phyloP scores from a whole-genome alignment of 2,797 vertebrate species.

The Rhabdomys pumilio region DNA sequence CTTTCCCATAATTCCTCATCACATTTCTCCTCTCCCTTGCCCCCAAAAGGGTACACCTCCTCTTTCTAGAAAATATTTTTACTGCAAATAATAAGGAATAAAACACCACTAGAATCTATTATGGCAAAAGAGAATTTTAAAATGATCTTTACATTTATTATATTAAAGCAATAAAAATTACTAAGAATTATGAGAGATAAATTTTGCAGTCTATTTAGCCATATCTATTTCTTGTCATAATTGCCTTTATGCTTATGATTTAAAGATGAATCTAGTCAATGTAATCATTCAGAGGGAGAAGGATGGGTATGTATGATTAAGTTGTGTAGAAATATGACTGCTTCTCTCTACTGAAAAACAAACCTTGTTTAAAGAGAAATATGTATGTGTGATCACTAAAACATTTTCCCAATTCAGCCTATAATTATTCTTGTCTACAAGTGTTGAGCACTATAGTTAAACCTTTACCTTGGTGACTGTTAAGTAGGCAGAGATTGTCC shows the following conservation, averaged over 20 bases:
- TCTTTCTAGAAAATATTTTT: conserved; percentile 42
- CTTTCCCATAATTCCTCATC: background rate
- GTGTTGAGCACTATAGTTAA: conserved; percentile 1
- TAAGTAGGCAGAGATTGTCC: background rate
- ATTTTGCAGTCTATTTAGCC: background rate
- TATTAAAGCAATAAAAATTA: conserved; percentile 21
- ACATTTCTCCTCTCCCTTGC: background rate
- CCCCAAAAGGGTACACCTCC: background rate
- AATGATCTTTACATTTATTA: conserved; percentile 24
- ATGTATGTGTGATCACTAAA: background rate
- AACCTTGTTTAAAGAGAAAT: background rate
- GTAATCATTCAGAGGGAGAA: conserved; percentile 18
- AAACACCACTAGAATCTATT: conserved; percentile 20
- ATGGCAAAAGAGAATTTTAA: conserved; percentile 40
- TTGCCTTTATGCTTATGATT: conserved; percentile 21
- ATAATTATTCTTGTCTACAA: background rate
- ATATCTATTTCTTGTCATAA: background rate
- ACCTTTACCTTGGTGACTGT: background rate
- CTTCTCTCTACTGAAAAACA: background rate
- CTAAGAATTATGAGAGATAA: background rate
- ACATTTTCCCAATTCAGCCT: background rate
- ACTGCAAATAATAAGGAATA: conserved; percentile 12
- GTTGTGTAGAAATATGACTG: conserved; percentile 28
- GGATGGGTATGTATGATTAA: background rate
- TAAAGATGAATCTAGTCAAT: background rate